These are phyloP conservation scores for Pterobdella sp. DNA, from an alignment of 2,888 invertebrate genomes.

Conservation along the genomic window DNA sequence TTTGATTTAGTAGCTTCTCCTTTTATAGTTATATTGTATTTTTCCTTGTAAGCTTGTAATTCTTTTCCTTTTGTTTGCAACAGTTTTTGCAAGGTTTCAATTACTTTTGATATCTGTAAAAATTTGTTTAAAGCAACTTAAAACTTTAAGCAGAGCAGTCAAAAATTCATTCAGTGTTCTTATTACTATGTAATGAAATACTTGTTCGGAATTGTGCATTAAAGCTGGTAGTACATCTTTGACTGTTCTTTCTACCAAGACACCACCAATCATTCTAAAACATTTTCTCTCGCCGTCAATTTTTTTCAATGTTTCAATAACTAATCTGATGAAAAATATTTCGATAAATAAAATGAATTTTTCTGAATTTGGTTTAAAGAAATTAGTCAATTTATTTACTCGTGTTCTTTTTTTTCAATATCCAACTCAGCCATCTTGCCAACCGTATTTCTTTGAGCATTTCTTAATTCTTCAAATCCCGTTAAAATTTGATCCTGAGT, in stretches of 20 bases:
- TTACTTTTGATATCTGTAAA: conserved; percentile 62
- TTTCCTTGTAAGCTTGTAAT: conserved; percentile 82
- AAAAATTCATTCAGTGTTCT: background rate
- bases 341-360: conserved; percentile 16
- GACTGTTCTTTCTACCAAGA: conserved; percentile 83
- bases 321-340: conserved; percentile 61
- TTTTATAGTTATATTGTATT: conserved; percentile 76
- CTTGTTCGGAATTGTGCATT: conserved; percentile 67
- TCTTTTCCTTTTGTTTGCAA: conserved; percentile 76
- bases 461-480: conserved; percentile 76
- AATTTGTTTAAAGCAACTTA: background rate
- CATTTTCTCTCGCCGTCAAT: conserved; percentile 78
- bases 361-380: background rate
- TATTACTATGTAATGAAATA: conserved; percentile 40
- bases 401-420: conserved; percentile 89
- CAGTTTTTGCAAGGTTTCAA: conserved; percentile 70
- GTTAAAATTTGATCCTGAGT: conserved; percentile 68
- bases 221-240: conserved; percentile 80
- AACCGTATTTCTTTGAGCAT: conserved; percentile 76
- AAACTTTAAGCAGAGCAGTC: background rate
- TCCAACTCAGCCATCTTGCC: conserved; percentile 84
- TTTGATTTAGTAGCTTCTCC: conserved; percentile 51
- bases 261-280: conserved; percentile 85
- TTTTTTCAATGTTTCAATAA: conserved; percentile 80
- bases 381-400: conserved; percentile 56